Percentiles rank a stretch among this genome's conserved stretches.
Conservation (phyloP, 2,797 vertebrate species). For the Parauchenoglanis punctatus region DNA sequence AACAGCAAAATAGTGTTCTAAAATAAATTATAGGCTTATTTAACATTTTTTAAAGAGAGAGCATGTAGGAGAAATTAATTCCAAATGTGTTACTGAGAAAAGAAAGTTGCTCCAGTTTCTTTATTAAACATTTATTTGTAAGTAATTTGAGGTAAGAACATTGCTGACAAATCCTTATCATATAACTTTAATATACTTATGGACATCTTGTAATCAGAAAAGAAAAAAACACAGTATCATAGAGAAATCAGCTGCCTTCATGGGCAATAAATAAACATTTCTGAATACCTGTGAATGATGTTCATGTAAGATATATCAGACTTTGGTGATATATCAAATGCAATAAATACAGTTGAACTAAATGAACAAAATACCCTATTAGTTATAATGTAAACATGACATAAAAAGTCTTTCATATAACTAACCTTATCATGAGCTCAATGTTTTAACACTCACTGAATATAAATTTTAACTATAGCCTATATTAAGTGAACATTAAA, state of each 20-base stretch:
- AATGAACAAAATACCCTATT: conserved; percentile 44
- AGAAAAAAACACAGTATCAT: conserved; percentile 46
- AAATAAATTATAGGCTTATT: neutral
- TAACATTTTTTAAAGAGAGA: neutral
- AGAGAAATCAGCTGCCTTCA: conserved; percentile 59
- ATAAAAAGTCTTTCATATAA: conserved; percentile 52
- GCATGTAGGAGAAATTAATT: neutral
- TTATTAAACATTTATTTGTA: conserved; percentile 52
- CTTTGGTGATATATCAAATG: conserved; percentile 48
- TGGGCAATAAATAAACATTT: conserved; percentile 55
- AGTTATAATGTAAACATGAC: conserved; percentile 60
- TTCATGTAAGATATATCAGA: conserved; percentile 54
- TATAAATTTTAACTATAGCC: conserved; percentile 53
- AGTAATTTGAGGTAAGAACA: conserved; percentile 56
- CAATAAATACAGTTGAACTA: conserved; percentile 50
- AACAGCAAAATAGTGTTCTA: neutral
- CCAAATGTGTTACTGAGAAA: conserved; percentile 18
- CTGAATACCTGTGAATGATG: conserved; percentile 48
- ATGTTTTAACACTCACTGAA: conserved; percentile 48
- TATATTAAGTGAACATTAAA: conserved; percentile 49
- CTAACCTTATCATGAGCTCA: conserved; percentile 47
- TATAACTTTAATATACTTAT: conserved; percentile 50
- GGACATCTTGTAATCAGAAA: conserved; percentile 57
- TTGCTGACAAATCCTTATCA: conserved; percentile 49
- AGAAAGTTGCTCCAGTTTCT: conserved; percentile 12